These are phyloP conservation scores for Nemotelus pantherinus DNA, from an alignment of 2,888 invertebrate genomes.

Conservation along the genomic window DNA sequence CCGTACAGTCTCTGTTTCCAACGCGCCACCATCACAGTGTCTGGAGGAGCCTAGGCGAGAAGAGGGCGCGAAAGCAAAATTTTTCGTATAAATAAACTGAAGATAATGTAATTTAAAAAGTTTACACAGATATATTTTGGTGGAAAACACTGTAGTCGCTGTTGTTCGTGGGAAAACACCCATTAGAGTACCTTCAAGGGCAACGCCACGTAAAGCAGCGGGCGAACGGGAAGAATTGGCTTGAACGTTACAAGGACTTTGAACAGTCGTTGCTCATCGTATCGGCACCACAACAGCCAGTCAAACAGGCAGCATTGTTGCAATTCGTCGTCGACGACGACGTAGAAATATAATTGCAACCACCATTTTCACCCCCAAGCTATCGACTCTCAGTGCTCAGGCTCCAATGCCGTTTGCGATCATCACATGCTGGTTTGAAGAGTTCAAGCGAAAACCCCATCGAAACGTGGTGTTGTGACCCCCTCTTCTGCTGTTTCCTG, in stretches of 20 bases:
- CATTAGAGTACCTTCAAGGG: conserved; percentile 15
- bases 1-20: background rate
- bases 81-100: conserved; percentile 25
- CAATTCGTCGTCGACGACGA: conserved; percentile 9
- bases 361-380: conserved; percentile 35
- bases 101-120: conserved; percentile 43
- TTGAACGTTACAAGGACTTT: conserved; percentile 14
- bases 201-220: background rate
- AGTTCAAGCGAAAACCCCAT: background rate
- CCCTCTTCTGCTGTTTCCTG: conserved; percentile 35
- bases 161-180: conserved; percentile 26
- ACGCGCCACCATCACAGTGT: background rate
- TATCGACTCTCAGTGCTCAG: conserved; percentile 4
- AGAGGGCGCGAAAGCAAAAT: background rate
- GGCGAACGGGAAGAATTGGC: conserved; percentile 16
- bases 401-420: background rate
- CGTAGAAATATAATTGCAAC: conserved; percentile 41
- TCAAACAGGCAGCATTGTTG: background rate
- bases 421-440: background rate
- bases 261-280: background rate
- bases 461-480: background rate
- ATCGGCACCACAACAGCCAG: conserved; percentile 3
- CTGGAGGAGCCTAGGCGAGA: background rate
- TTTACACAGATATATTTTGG: conserved; percentile 37
- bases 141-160: conserved; percentile 14